phyloP scores from a whole-genome alignment of 2,797 vertebrate genomes.

The Oceanodroma leucorhoa region DNA sequence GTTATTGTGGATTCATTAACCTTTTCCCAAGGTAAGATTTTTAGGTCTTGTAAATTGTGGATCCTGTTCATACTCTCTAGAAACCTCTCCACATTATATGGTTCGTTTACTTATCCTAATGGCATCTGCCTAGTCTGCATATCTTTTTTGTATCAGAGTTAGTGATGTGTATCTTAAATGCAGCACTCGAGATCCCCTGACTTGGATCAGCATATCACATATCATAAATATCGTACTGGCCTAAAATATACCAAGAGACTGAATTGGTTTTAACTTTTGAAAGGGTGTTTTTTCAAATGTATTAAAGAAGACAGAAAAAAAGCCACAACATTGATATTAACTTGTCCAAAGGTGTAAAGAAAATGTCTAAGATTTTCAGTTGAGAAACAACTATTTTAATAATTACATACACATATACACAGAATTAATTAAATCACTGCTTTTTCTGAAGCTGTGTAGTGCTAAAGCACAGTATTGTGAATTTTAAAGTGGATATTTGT shows the following conservation, averaged over 20 bases:
- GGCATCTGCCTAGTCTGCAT: background rate
- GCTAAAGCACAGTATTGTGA: background rate
- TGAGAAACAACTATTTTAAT: background rate
- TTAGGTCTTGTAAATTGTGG: background rate
- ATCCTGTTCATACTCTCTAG: background rate
- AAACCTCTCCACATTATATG: background rate
- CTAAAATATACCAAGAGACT: background rate
- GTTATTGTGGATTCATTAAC: background rate
- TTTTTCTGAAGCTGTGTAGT: background rate
- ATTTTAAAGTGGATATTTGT: background rate
- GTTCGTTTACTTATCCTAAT: background rate
- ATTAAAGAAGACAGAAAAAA: background rate
- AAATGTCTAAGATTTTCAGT: background rate
- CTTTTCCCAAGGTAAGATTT: background rate
- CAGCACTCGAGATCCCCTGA: background rate
- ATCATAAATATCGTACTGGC: background rate
- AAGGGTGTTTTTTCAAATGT: background rate
- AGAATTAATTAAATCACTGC: background rate
- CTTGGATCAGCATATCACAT: background rate
- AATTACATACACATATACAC: background rate
- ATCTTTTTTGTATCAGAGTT: background rate
- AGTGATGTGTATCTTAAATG: background rate
- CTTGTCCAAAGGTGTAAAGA: background rate
- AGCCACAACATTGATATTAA: background rate
- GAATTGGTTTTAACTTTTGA: background rate